Evolutionary conservation across 1,140 invertebrate species (phyloP), one percentile per base, ranked within the genome.

Genomic region (Muscidifurax raptorellus): DNA sequence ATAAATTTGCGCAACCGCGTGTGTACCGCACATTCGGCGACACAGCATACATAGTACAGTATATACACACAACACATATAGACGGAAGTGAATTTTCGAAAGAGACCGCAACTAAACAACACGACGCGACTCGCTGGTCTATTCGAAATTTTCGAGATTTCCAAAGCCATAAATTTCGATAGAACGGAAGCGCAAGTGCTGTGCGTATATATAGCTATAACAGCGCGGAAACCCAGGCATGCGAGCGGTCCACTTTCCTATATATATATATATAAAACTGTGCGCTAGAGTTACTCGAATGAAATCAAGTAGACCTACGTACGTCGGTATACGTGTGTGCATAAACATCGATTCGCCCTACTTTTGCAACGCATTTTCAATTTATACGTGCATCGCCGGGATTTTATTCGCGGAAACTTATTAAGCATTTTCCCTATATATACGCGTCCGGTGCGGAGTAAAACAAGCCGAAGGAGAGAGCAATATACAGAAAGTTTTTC

Each of bases 131-230:
- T 52, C 47, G 15, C 2, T 15, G 47, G 13, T 22, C 18, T 59
- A 7, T n/a, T 59, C 10, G 27, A 69, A 69, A 69, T 69, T 30
- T 69, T 28, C 28, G 66, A 27, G 3, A 78, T 78, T 78, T 78
- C 28, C 28, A 78, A 78, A 78, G 40, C 47, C 28, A 30, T 30
- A 66, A 78, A 78, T 78, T 78, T 78, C 59, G 28, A 25, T 64
- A 66, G 18, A 32, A 36, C 59, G 30, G 59, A 78, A 64, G n/a
- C 27, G 3, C n/a, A n/a, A 15, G 6, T 12, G 18, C 1, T 13
- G 67, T 69, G 7, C 13, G 28, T 27, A 64, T 27, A 36, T 40
- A 77, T 44, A 47, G 28, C 2, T 40, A 3, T 77, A n/a, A 77
- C 25, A 47, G 52, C 52, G 22, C 52, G 52, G 18, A 59, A 59